Percentiles rank a stretch among this genome's conserved stretches.
phyloP scores from a whole-genome alignment of 2,113 vertebrate genomes.

The Melanocharis versteri region DNA sequence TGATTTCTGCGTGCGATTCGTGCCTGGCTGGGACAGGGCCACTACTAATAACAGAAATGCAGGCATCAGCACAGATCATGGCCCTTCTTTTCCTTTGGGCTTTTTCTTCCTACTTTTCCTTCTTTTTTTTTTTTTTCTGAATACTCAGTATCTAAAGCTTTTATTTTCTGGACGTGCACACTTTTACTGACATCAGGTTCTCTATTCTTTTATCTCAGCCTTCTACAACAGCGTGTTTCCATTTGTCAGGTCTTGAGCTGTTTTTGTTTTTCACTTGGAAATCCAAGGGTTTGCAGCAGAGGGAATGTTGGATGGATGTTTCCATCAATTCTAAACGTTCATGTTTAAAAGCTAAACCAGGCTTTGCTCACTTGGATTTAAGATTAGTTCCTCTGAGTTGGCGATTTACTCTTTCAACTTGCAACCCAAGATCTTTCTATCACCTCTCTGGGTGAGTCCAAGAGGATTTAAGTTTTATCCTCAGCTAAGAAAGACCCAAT shows the following conservation, averaged over 20 bases:
- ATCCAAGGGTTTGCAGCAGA: neutral
- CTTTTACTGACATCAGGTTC: neutral
- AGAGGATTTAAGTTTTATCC: neutral
- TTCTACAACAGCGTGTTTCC: neutral
- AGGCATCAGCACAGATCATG: constrained; percentile 32
- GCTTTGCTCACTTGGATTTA: neutral
- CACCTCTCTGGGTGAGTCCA: neutral
- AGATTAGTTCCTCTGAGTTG: neutral
- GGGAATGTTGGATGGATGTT: too few relatives aligned
- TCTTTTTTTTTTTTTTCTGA: neutral
- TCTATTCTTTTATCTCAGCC: neutral
- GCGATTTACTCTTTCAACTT: neutral
- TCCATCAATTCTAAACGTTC: neutral
- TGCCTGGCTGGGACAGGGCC: constrained; percentile 44
- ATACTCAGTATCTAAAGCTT: neutral
- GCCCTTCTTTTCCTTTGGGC: neutral
- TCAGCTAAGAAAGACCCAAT: neutral
- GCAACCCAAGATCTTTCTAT: neutral
- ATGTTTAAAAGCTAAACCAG: neutral
- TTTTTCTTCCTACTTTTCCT: neutral
- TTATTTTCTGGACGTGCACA: neutral
- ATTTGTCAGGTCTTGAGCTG: neutral
- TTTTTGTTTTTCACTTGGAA: neutral
- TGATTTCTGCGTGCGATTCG: constrained; percentile 32
- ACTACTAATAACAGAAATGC: constrained; percentile 51